Evolutionary conservation across 1,140 invertebrate genomes (phyloP), one percentile per base, ranked within the genome.

Genomic region (Cotesia typhae): DNA sequence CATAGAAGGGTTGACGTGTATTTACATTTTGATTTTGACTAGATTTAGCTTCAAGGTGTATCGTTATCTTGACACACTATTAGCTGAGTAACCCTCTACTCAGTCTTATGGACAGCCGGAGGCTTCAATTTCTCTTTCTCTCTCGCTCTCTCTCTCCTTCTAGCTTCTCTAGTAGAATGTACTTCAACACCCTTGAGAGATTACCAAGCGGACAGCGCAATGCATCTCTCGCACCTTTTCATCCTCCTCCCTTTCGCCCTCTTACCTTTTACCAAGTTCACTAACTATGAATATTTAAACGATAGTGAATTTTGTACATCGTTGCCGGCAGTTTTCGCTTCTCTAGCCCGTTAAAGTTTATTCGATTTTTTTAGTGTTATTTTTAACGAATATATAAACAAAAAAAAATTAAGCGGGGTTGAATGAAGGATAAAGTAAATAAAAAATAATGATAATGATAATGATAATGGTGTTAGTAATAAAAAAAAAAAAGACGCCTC

Each of bases 211-310:
- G 41, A 47, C 41, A 35, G 17, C 36, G 10, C 12, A 20, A 51
- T 9, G 60, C 28, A 47, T 47, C 57, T 57, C 53, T 60, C 6
- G 52, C 35, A 47, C 12, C 57, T 28, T 35, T 36, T 55, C 14
- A 55, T n/a, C 4, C n/a, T 37, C 65, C 38, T 53, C 51, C 59
- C 36, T 64, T 36, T 47, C 37, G 47, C 64, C 17, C 69, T 68
- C 64, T 28, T 53, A 53, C 41, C 47, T 57, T 6, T 17, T 36
- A 36, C 41, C 53, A 60, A 41, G 20, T 37, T 51, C 59, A 28
- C 37, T 3, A 67, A 63, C 52, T 55, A 72, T 75, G 74, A 75
- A 75, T 75, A 75, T 75, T 72, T 75, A 72, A 69, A 70, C 67
- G 35, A 64, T 7, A 10, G 41, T 47, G 67, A 69, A 72, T 72